These are phyloP conservation scores for Odontamblyopus rebecca DNA, from an alignment of 2,797 vertebrate genomes.

Conservation along the genomic window DNA sequence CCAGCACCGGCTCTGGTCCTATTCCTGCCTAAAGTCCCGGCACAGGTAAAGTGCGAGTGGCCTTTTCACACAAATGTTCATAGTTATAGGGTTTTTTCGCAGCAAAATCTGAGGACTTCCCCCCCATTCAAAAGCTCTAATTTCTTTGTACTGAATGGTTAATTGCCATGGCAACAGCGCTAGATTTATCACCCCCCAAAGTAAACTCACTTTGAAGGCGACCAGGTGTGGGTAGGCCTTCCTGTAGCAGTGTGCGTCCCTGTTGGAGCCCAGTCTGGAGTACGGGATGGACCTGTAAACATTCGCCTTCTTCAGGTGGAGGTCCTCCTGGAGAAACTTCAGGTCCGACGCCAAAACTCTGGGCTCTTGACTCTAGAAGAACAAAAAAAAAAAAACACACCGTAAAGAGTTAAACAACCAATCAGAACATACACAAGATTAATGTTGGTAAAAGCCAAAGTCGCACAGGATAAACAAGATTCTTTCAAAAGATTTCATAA, in stretches of 20 bases:
- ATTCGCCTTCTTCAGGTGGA: slow-evolving; percentile 74
- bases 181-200: too few relatives aligned
- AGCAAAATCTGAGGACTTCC: too few relatives aligned
- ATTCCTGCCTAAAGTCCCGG: too few relatives aligned
- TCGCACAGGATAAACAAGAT: not conserved
- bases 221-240: slow-evolving; percentile 78
- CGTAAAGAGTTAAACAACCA: not conserved
- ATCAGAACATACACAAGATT: not conserved
- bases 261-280: slow-evolving; percentile 77
- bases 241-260: slow-evolving; percentile 79
- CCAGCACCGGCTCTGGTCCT: too few relatives aligned
- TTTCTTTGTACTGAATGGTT: too few relatives aligned
- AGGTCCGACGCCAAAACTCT: slow-evolving; percentile 55
- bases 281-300: slow-evolving; percentile 78
- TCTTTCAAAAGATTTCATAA: not conserved
- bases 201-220: slow-evolving; percentile 69
- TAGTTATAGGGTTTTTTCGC: too few relatives aligned
- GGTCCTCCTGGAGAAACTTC: slow-evolving; percentile 74
- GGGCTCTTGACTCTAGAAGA: slow-evolving; percentile 59
- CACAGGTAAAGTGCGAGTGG: too few relatives aligned
- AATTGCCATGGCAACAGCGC: too few relatives aligned
- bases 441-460: too few relatives aligned
- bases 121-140: too few relatives aligned
- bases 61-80: too few relatives aligned
- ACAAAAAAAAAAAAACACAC: not conserved